Conservation (phyloP, 2,888 invertebrate genomes). For the Encarsia formosa region DNA sequence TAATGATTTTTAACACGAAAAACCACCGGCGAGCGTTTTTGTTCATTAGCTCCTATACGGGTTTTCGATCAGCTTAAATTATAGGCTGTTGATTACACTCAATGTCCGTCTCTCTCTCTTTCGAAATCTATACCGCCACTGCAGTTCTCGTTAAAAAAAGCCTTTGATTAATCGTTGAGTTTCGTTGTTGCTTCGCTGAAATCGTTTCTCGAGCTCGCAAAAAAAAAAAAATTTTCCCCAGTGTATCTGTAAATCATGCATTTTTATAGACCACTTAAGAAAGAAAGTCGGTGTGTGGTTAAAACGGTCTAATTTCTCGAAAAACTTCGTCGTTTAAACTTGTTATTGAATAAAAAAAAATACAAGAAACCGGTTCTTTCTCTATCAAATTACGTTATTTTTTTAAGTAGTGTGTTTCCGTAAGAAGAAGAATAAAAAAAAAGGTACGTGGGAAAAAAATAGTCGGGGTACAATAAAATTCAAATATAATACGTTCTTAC, state of each 20-base stretch:
- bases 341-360: slow-evolving; percentile 10
- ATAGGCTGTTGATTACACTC: slow-evolving; percentile 51
- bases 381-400: no score
- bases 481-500: no score
- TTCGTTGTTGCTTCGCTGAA: slow-evolving; percentile 20
- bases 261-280: slow-evolving; percentile 22
- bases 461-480: no score
- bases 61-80: slow-evolving; percentile 51
- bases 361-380: no score
- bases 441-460: no score
- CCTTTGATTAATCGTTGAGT: slow-evolving; percentile 30
- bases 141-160: slow-evolving; percentile 34
- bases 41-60: slow-evolving; percentile 49
- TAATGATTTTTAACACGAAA: slow-evolving; percentile 50
- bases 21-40: slow-evolving; percentile 49
- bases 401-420: no score
- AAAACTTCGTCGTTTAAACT: slow-evolving; percentile 7
- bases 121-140: slow-evolving; percentile 13
- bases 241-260: slow-evolving; percentile 20
- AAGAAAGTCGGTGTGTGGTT: slow-evolving; percentile 14
- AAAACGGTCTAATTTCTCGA: slow-evolving; percentile 16
- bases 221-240: not conserved
- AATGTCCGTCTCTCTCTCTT: slow-evolving; percentile 22
- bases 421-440: no score
- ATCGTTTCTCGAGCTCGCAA: slow-evolving; percentile 1